These are phyloP conservation scores for Amaurobius ferox DNA, from an alignment of 2,888 invertebrate species.

Conservation along the genomic window DNA sequence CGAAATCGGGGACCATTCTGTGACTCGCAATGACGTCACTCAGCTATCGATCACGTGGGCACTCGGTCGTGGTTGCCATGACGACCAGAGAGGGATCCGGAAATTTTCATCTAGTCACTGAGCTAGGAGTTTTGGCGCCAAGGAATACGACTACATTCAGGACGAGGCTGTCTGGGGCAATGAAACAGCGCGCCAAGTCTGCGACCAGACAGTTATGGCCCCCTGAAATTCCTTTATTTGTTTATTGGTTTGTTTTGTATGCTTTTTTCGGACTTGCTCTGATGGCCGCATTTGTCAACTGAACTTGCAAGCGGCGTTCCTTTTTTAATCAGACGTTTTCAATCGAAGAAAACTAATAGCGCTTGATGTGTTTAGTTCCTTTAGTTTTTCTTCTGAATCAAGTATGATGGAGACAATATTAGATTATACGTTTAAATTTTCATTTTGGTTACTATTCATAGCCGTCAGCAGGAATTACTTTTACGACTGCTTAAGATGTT, in stretches of 20 bases:
- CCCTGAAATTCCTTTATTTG: slow-evolving; percentile 52
- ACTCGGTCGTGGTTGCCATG: slow-evolving; percentile 61
- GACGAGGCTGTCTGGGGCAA: slow-evolving; percentile 29
- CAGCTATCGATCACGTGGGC: slow-evolving; percentile 66
- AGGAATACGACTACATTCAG: slow-evolving; percentile 56
- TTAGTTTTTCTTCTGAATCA: not conserved
- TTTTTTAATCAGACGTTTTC: not conserved
- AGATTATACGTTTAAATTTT: no score
- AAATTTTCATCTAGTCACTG: slow-evolving; percentile 70
- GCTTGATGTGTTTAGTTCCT: not conserved
- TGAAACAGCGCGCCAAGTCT: slow-evolving; percentile 26
- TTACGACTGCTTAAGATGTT: no score
- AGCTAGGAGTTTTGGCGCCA: slow-evolving; percentile 72
- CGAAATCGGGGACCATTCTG: slow-evolving; percentile 51
- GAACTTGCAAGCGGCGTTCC: not conserved
- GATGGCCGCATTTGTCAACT: slow-evolving; percentile 28
- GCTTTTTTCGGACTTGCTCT: slow-evolving; percentile 20
- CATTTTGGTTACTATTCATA: no score
- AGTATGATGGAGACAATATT: not conserved
- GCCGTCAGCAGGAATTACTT: no score
- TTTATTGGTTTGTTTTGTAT: slow-evolving; percentile 41
- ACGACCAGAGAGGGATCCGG: slow-evolving; percentile 64
- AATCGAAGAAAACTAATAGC: not conserved
- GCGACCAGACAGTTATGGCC: slow-evolving; percentile 41
- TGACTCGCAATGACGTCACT: slow-evolving; percentile 61